A percentile compares a stretch with the other conserved stretches of the same genome.
phyloP scores from a whole-genome alignment of 2,888 invertebrate species.

The Dichetophora obliterata region DNA sequence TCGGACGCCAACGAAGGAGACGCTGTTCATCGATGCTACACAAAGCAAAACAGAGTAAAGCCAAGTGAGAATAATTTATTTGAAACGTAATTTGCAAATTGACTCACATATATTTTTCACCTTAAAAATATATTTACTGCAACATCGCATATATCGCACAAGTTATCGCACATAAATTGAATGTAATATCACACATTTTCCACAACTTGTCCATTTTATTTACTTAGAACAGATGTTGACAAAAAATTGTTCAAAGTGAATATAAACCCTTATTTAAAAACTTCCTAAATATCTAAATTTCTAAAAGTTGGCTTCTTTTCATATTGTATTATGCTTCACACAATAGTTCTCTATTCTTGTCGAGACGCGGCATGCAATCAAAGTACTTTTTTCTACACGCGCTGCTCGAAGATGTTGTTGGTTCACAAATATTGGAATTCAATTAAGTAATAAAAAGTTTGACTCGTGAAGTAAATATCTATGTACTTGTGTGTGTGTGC shows the following conservation, averaged over 20 bases:
- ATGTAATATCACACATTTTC: too few species aligned
- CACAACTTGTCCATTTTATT: too few species aligned
- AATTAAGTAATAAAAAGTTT: conserved; percentile 21
- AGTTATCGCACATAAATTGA: too few species aligned
- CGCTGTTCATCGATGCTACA: not conserved
- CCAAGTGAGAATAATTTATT: not conserved
- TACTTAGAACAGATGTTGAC: too few species aligned
- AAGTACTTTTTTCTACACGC: not conserved
- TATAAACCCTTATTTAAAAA: too few species aligned
- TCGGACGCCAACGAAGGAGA: not conserved
- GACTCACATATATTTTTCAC: too few species aligned
- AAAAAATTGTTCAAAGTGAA: too few species aligned
- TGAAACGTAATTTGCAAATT: too few species aligned
- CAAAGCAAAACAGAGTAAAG: not conserved
- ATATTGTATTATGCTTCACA: not conserved
- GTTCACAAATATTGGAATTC: conserved; percentile 19
- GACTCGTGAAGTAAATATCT: not conserved
- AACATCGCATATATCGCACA: too few species aligned
- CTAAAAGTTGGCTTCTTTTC: not conserved
- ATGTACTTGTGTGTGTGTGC: not conserved
- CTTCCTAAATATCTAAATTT: not conserved
- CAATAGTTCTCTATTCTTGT: not conserved
- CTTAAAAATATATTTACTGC: too few species aligned
- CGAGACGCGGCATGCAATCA: not conserved
- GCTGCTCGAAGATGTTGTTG: not conserved